These are phyloP conservation scores for Atrina japonica DNA, from an alignment of 2,888 invertebrate genomes.

Conservation along the genomic window DNA sequence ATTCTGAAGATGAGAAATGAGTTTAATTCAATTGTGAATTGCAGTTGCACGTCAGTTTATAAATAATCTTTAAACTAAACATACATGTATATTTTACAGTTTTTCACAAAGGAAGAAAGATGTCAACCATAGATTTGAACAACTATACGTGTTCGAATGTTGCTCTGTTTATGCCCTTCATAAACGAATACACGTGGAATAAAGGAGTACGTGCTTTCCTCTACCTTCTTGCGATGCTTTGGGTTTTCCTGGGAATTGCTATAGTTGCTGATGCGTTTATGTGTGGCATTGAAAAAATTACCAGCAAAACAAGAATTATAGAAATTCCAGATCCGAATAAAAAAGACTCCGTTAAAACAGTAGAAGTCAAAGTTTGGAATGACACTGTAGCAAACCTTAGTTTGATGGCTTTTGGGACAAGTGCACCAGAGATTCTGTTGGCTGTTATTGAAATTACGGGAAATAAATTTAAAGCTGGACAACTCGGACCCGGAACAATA, in stretches of 20 bases:
- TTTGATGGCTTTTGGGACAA: constrained; percentile 84
- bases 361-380: constrained; percentile 83
- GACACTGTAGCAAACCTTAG: constrained; percentile 84
- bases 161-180: constrained; percentile 81
- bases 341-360: constrained; percentile 77
- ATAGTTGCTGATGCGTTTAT: constrained; percentile 85
- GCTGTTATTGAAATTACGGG: constrained; percentile 82
- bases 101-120: constrained; percentile 2
- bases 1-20: no score
- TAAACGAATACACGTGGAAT: constrained; percentile 82
- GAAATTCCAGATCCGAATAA: constrained; percentile 67
- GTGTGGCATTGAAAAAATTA: constrained; percentile 84
- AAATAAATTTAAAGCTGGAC: constrained; percentile 80
- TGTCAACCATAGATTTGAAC: constrained; percentile 48
- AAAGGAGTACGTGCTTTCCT: constrained; percentile 79
- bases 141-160: constrained; percentile 67
- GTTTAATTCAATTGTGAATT: no score
- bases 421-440: constrained; percentile 83
- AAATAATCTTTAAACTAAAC: not conserved
- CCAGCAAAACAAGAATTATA: constrained; percentile 82
- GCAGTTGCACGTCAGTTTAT: no score
- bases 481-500: constrained; percentile 83
- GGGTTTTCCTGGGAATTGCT: constrained; percentile 84
- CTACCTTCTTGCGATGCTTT: constrained; percentile 83
- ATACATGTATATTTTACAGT: not conserved